A percentile compares a stretch with the other conserved stretches of the same genome.
These are phyloP conservation scores for Goniozus legneri DNA, from an alignment of 1,140 invertebrate species.

Conservation along the genomic window DNA sequence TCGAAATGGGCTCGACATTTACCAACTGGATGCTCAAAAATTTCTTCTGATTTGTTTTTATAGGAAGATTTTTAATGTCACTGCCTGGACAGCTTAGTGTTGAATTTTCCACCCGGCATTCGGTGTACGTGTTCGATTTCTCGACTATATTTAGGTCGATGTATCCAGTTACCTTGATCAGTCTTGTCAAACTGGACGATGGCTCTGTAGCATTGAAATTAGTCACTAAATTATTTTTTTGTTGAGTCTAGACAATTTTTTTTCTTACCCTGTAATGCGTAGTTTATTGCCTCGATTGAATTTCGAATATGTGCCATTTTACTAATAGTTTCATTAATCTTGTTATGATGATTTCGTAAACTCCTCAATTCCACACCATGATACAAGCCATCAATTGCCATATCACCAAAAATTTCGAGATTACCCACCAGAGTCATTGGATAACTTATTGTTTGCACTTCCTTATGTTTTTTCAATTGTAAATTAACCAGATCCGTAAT, in stretches of 20 bases:
- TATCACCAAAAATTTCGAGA: conserved; percentile 27
- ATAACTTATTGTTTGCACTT: conserved; percentile 23
- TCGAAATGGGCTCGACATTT: neutral
- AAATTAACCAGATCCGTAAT: conserved; percentile 17
- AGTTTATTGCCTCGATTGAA: conserved; percentile 13
- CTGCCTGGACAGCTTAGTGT: too few relatives aligned
- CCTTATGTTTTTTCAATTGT: conserved; percentile 23
- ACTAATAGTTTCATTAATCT: neutral
- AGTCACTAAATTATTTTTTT: too few relatives aligned
- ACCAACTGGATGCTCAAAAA: too few relatives aligned
- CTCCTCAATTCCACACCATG: conserved; percentile 15
- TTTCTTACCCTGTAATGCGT: conserved; percentile 22
- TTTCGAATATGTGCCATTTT: conserved; percentile 7
- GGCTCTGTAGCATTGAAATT: too few relatives aligned
- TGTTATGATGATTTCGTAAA: conserved; percentile 7
- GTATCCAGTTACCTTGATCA: too few relatives aligned
- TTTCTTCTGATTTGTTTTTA: too few relatives aligned
- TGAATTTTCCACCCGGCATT: too few relatives aligned
- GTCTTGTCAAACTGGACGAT: too few relatives aligned
- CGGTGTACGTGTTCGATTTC: too few relatives aligned
- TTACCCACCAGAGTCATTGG: conserved; percentile 19
- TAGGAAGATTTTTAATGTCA: too few relatives aligned
- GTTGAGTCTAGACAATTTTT: too few relatives aligned
- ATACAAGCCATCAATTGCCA: conserved; percentile 19
- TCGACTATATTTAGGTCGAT: too few relatives aligned